These are phyloP conservation scores for Erinaceus europaeus DNA, from an alignment of 2,113 vertebrate genomes.

Conservation along the genomic window DNA sequence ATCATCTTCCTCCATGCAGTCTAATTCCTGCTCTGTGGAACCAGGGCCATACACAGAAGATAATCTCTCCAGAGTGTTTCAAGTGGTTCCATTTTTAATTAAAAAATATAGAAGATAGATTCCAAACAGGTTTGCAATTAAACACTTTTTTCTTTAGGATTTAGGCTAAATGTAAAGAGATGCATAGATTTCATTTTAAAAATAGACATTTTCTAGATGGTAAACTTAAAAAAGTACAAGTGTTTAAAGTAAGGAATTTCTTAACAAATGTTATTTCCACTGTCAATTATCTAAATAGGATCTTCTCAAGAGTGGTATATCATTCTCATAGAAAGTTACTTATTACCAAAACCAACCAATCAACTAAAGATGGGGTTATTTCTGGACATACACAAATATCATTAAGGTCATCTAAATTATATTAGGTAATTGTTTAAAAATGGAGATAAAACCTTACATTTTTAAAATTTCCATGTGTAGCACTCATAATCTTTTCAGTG, in stretches of 20 bases:
- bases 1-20: not conserved
- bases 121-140: not conserved
- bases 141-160: not conserved
- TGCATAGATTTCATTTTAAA: too few species aligned
- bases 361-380: not conserved
- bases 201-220: too few species aligned
- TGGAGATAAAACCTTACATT: not conserved
- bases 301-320: not conserved
- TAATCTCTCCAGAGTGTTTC: not conserved
- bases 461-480: not conserved
- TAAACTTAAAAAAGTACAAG: too few species aligned
- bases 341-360: not conserved
- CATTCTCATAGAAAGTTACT: not conserved
- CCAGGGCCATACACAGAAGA: not conserved
- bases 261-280: not conserved
- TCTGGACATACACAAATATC: not conserved
- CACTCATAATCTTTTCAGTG: not conserved
- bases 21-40: not conserved
- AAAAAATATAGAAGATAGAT: not conserved
- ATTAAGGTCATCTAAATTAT: not conserved
- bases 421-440: conserved; percentile 24
- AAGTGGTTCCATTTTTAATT: not conserved
- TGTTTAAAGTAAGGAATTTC: not conserved
- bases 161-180: not conserved
- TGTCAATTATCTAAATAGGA: not conserved